Evolutionary conservation across 2,113 vertebrate genomes (phyloP).

Genomic region (Daboia siamensis): DNA sequence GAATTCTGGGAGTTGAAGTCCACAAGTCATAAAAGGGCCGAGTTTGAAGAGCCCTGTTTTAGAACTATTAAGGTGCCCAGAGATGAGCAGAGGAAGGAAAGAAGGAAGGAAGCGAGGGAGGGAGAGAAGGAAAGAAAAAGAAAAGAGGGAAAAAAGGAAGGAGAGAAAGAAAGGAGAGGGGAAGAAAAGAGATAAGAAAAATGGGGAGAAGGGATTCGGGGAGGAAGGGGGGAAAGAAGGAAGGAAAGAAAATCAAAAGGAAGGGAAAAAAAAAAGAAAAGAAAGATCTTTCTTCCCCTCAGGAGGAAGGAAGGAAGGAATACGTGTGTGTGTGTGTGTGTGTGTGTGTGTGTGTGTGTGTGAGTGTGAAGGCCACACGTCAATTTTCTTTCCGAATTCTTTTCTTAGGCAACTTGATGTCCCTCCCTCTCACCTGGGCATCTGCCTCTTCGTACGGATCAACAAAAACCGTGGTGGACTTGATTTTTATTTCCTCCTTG

Average conservation of each 20-base stretch:
- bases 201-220: too few species aligned
- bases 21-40: too few species aligned
- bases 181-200: too few species aligned
- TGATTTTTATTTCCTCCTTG: constrained; percentile 87
- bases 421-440: constrained; percentile 75
- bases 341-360: not conserved
- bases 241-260: too few species aligned
- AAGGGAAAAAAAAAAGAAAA: not conserved
- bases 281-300: not conserved
- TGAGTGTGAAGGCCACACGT: not conserved
- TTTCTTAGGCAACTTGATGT: not conserved
- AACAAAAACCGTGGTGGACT: constrained; percentile 85
- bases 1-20: too few species aligned
- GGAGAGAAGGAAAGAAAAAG: rapidly evolving
- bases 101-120: rapidly evolving
- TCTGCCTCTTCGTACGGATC: constrained; percentile 96
- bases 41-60: too few species aligned
- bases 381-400: not conserved
- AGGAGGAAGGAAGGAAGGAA: rapidly evolving
- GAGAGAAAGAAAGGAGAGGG: too few species aligned
- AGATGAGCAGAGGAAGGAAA: not conserved
- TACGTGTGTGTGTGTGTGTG: not conserved
- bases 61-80: too few species aligned
- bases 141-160: too few species aligned
- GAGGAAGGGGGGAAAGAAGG: too few species aligned